A percentile compares a stretch with the other conserved stretches of the same genome.
These are phyloP conservation scores for Eupithecia insigniata DNA, from an alignment of 2,888 invertebrate genomes.

Conservation along the genomic window DNA sequence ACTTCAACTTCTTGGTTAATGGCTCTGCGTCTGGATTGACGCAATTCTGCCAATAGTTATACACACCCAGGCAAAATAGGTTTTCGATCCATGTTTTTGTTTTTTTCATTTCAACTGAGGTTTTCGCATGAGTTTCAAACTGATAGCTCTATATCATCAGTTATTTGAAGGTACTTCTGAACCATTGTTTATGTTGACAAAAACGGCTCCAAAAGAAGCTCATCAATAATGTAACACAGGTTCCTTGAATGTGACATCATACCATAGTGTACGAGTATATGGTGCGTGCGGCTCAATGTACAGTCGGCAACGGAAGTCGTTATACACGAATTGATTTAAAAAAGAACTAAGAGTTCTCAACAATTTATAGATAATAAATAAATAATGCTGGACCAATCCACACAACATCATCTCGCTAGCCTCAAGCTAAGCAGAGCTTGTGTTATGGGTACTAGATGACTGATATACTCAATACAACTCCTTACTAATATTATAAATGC, in stretches of 20 bases:
- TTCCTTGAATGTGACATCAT: constrained; percentile 51
- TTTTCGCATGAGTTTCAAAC: not conserved
- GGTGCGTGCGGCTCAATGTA: constrained; percentile 21
- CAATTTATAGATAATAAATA: no score
- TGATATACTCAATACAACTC: no score
- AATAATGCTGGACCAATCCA: no score
- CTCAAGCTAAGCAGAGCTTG: no score
- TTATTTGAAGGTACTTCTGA: constrained; percentile 7
- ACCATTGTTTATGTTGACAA: constrained; percentile 48
- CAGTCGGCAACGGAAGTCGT: not conserved
- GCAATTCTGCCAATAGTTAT: no score
- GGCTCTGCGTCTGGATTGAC: no score
- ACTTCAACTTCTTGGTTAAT: no score
- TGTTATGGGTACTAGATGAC: no score
- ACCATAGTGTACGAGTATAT: constrained; percentile 16
- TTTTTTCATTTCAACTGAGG: not conserved
- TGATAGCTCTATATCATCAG: not conserved
- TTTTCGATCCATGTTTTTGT: not conserved
- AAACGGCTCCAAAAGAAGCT: constrained; percentile 38
- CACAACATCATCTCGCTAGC: no score
- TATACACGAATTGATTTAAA: not conserved
- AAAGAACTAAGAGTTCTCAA: no score
- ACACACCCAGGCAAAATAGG: no score
- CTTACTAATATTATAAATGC: no score
- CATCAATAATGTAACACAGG: constrained; percentile 52